A percentile compares a stretch with the other conserved stretches of the same genome.
These are phyloP conservation scores for Rhinolophus sinicus DNA, from an alignment of 2,113 vertebrate species.

Conservation along the genomic window DNA sequence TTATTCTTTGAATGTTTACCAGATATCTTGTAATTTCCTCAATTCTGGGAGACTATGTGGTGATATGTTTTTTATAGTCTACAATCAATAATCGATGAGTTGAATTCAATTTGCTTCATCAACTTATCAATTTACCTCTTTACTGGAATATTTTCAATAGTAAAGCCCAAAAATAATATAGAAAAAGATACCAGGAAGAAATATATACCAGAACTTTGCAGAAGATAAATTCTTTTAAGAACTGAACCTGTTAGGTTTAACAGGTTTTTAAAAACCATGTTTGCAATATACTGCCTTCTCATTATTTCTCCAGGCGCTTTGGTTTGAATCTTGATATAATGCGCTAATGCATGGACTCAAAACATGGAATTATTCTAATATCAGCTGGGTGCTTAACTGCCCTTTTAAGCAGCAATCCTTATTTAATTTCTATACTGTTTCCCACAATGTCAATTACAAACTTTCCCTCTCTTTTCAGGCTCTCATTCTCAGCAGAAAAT, in stretches of 20 bases:
- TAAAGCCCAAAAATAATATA: not conserved
- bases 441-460: not conserved
- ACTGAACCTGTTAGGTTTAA: not conserved
- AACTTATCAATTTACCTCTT: not conserved
- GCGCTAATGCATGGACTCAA: not conserved
- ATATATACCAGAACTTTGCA: not conserved
- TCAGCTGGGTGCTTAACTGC: not conserved
- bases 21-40: not conserved
- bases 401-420: not conserved
- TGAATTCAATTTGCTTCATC: not conserved
- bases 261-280: not conserved
- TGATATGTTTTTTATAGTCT: not conserved
- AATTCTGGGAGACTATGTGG: not conserved
- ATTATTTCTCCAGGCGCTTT: not conserved
- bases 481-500: not conserved
- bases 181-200: not conserved
- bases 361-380: not conserved
- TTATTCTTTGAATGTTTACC: not conserved
- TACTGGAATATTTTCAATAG: not conserved
- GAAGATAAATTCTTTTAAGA: not conserved
- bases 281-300: not conserved
- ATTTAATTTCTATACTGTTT: constrained; percentile 10
- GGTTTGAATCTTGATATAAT: not conserved
- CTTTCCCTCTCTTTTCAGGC: not conserved
- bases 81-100: not conserved